phyloP scores from a whole-genome alignment of 2,797 vertebrate species.

The Coranthus polyacanthus region DNA sequence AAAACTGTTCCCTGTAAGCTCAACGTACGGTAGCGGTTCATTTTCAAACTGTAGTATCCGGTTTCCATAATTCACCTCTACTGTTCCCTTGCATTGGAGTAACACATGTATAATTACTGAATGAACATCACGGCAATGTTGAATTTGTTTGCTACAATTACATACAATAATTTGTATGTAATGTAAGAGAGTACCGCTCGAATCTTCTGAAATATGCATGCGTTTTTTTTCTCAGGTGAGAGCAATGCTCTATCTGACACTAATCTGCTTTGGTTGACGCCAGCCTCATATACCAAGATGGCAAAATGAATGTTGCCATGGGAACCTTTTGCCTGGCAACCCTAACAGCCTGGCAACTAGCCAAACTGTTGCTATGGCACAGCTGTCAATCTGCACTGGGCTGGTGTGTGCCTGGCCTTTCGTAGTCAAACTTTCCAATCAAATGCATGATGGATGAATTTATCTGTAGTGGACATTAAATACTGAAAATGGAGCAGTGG shows the following conservation, averaged over 20 bases:
- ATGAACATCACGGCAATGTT: slow-evolving; percentile 18
- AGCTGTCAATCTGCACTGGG: slow-evolving; percentile 79
- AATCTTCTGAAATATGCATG: slow-evolving; percentile 64
- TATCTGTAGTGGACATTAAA: slow-evolving; percentile 16
- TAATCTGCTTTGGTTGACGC: slow-evolving; percentile 73
- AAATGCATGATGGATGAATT: slow-evolving; percentile 48
- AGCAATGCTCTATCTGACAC: slow-evolving; percentile 63
- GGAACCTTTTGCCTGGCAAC: slow-evolving; percentile 87
- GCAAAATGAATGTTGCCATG: slow-evolving; percentile 86
- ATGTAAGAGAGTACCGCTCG: slow-evolving; percentile 23
- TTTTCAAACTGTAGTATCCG: slow-evolving; percentile 19
- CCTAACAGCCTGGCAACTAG: slow-evolving; percentile 84
- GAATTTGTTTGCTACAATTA: slow-evolving; percentile 9
- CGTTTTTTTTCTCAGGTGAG: slow-evolving; percentile 60
- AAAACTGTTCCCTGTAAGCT: slow-evolving; percentile 3
- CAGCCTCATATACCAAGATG: slow-evolving; percentile 77
- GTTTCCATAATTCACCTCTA: slow-evolving; percentile 7
- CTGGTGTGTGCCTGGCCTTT: slow-evolving; percentile 72
- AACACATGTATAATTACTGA: slow-evolving; percentile 18
- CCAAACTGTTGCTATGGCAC: slow-evolving; percentile 88
- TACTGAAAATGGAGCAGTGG: slow-evolving; percentile 9
- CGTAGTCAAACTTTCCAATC: slow-evolving; percentile 67
- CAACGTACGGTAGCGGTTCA: slow-evolving; percentile 2
- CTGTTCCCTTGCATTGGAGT: slow-evolving; percentile 11
- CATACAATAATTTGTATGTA: slow-evolving; percentile 1